Evolutionary conservation across 2,113 vertebrate genomes (phyloP).

Genomic region (Scartelaos histophorus): DNA sequence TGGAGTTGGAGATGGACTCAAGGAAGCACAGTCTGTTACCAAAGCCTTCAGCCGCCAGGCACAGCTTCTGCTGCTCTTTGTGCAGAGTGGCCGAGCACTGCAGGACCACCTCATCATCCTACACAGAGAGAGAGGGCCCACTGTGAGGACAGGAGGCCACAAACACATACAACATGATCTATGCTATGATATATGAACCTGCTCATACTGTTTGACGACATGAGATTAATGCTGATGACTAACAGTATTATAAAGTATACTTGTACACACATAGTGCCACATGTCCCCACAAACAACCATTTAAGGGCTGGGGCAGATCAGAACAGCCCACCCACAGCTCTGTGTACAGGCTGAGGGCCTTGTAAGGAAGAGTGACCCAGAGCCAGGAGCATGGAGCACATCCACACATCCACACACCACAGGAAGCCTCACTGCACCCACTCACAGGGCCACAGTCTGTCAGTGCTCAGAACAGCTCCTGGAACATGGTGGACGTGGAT

Average conservation of each 20-base stretch:
- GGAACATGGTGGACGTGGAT: background rate
- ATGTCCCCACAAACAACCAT: background rate
- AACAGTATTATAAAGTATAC: background rate
- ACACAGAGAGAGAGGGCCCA: constrained; percentile 28
- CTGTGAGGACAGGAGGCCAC: background rate
- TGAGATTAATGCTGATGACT: background rate
- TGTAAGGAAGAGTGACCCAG: constrained; percentile 3
- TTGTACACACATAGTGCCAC: background rate
- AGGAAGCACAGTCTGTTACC: constrained; percentile 97
- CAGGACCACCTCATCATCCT: constrained; percentile 97
- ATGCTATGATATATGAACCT: background rate
- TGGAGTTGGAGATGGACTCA: constrained; percentile 96
- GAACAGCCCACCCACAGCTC: constrained; percentile 1
- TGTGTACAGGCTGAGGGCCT: constrained; percentile 3
- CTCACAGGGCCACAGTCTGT: background rate
- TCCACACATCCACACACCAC: background rate
- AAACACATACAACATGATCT: background rate
- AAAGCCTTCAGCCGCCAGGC: constrained; percentile 94
- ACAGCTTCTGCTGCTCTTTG: constrained; percentile 95
- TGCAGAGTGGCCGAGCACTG: constrained; percentile 90
- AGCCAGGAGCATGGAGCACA: background rate
- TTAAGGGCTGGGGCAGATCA: background rate
- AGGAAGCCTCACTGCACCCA: background rate
- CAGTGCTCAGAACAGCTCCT: background rate
- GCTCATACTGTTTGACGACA: background rate